Base-by-base conservation (phyloP, 2,113 vertebrate genomes). In the Geothlypis trichas region DNA sequence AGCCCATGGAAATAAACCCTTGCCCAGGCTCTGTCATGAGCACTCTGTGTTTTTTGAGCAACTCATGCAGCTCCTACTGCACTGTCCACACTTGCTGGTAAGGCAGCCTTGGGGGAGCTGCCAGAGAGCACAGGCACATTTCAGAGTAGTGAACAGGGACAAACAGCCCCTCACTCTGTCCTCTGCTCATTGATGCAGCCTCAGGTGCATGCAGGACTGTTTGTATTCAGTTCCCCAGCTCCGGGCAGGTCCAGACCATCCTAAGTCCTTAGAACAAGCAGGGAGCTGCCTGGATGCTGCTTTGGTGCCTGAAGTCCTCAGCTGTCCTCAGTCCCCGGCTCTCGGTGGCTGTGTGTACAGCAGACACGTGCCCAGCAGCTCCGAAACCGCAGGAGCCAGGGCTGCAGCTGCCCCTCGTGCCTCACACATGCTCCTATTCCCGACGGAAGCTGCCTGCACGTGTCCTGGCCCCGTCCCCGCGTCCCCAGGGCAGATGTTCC, bases 21-120 rank as follows among this genome's bases (percentile, higher is more conserved):
- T 10, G 4, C 42, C 7, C 0, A 0, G 14, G 18, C 18, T 75
- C 52, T 81, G 30, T 22, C 49, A n/a, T 33, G 13, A 84, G 47
- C 39, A 28, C 20, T 72, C 20, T 22, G 26, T 12, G 21, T 4
- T 39, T 92, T 77, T 71, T 67, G 23, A 63, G 52, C 33, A 62
- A 33, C 84, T 89, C 0, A 0, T 20, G 33, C 17, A 44, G n/a
- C 17, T 85, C 17, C 16, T 15, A 5, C 3, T 1, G 0, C 27
- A 41, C 51, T 19, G 22, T 13, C 42, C 39, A 26, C 44, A 13
- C 33, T 44, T 42, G 13, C 46, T 69, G 28, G 17, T 14, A 4
- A 24, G 28, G n/a, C 33, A 79, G 33, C 31, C 47, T 42, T 5
- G 13, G 14, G 3, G 19, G 26, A 67, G 21, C 39, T 83, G 39